phyloP scores from a whole-genome alignment of 2,113 vertebrate species.

The Campylomormyrus numenius region DNA sequence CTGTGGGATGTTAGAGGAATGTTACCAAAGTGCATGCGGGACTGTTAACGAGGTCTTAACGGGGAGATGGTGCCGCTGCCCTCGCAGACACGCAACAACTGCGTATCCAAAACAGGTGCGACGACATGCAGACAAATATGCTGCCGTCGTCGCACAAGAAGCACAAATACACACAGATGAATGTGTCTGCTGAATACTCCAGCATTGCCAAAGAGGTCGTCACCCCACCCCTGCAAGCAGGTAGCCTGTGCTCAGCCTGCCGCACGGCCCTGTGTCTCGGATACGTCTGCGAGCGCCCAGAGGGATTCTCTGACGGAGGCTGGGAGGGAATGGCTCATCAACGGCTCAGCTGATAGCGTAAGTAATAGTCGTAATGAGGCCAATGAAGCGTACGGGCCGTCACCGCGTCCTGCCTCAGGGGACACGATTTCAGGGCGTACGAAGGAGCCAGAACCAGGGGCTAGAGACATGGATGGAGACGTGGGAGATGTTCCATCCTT shows the following conservation, averaged over 20 bases:
- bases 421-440: background rate
- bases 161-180: background rate
- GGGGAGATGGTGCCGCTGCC: background rate
- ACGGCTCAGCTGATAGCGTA: background rate
- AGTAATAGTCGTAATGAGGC: background rate
- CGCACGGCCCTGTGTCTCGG: background rate
- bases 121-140: background rate
- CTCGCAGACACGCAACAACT: background rate
- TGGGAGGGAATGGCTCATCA: background rate
- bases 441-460: background rate
- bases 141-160: background rate
- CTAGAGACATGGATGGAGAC: background rate
- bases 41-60: slow-evolving; percentile 3
- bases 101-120: background rate
- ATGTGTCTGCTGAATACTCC: background rate
- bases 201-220: background rate
- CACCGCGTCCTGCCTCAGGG: background rate
- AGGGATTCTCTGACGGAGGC: background rate
- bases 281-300: background rate
- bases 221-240: background rate
- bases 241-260: background rate
- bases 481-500: background rate
- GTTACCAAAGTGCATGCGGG: background rate
- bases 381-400: background rate
- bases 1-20: slow-evolving; percentile 16